Evolutionary conservation across 2,888 invertebrate genomes (phyloP).

Genomic region (Phytoseiulus persimilis): DNA sequence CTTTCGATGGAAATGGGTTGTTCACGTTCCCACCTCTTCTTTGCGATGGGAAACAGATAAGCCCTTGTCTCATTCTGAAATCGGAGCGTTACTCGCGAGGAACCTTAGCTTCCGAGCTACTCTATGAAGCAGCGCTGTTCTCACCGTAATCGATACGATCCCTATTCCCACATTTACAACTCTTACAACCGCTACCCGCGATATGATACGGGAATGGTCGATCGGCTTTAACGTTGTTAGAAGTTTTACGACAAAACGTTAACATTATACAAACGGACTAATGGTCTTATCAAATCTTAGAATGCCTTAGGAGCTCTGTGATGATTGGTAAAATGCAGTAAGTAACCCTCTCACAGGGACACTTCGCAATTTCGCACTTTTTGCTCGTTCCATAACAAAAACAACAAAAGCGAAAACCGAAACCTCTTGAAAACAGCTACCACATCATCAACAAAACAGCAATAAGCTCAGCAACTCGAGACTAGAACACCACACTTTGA

Average conservation of each 20-base stretch:
- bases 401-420: neutral
- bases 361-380: neutral
- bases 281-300: constrained; percentile 38
- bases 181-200: no score
- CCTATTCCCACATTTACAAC: neutral
- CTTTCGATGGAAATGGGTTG: no score
- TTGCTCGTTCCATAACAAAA: neutral
- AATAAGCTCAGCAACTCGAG: neutral
- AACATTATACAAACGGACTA: constrained; percentile 18
- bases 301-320: constrained; percentile 38
- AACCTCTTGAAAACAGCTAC: neutral
- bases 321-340: constrained; percentile 36
- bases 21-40: no score
- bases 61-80: no score
- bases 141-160: no score
- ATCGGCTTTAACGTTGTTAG: neutral
- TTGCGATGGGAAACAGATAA: no score
- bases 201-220: neutral
- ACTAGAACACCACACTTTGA: neutral
- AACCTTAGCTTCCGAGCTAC: no score
- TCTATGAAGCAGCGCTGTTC: no score
- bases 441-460: neutral
- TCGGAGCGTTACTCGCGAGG: no score
- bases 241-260: neutral
- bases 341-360: constrained; percentile 16